Base-by-base conservation (phyloP, 2,888 invertebrate species). In the Eudasyphora cyanicolor region DNA sequence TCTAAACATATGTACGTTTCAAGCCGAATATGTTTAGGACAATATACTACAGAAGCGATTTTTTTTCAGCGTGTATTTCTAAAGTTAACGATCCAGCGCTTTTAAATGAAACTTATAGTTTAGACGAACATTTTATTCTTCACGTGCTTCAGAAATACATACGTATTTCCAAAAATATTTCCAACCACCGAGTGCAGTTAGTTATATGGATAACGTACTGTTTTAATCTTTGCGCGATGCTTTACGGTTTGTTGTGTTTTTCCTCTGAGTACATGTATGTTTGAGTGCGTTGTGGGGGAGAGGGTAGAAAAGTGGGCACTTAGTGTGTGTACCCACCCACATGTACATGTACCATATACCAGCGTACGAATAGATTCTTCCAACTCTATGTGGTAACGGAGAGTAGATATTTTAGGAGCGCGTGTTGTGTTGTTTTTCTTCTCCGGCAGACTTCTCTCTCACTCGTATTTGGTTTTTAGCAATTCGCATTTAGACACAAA, bases 161-260 rank as follows among this genome's bases (percentile, higher is more conserved):
- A n/a, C n/a, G n/a, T n/a, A n/a, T n/a, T n/a, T n/a, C n/a, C n/a
- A n/a, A n/a, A n/a, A n/a, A n/a, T n/a, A n/a, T n/a, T n/a, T n/a
- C n/a, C n/a, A n/a, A n/a, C n/a, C n/a, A n/a, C n/a, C n/a, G n/a
- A n/a, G n/a, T n/a, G n/a, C n/a, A n/a, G n/a, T n/a, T n/a, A n/a
- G n/a, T n/a, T 76, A 60, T 67, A 67, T 70, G 73, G 71, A 71
- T 49, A 78, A n/a, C 38, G 14, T 57, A 74, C 27, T 76, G 74
- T 82, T 82, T n/a, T n/a, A n/a, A n/a, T n/a, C 81, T 82, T 82
- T 81, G 84, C 86, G 86, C 87, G 87, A 90, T 90, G 89, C 87
- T 90, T 90, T 90, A 90, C 89, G 90, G 90, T 90, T 90, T 90
- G 90, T 90, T 90, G 86, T 90, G 90, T 87, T 90, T 89, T 89